Evolutionary conservation across 2,797 vertebrate genomes (phyloP), one percentile per base, ranked within the genome.

Genomic region (Choloepus didactylus): DNA sequence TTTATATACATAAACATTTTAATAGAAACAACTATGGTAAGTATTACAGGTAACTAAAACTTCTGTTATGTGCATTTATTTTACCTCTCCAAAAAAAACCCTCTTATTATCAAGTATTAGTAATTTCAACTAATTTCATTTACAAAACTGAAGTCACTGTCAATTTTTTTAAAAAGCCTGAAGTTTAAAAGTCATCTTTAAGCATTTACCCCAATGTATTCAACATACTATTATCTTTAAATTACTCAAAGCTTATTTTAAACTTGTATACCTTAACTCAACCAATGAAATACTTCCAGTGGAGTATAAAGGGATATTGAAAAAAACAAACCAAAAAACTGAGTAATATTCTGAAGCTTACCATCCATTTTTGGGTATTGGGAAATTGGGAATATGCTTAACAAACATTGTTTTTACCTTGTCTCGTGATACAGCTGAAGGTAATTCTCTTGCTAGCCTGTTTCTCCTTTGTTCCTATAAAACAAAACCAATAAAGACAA

Each of bases 401-500:
- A 60, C 51, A 96, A 90, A 29, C 5, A 66, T 12, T 23, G 2
- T 54, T 86, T 86, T 95, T 98, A 99, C 99, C 99, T 99, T 99
- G 96, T 99, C 99, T 98, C 99, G 98, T 91, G 99, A 98, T 66
- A 99, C 98, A 59, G 98, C 96, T 75, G 99, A 98, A 79, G 99
- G 99, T 64, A 99, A 94, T 91, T 99, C 99, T 98, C 99, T 98
- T 97, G 99, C 99, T 98, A 98, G 96, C 69, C 99, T 98, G 98
- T 99, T 99, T 96, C 99, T 99, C 97, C 99, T 99, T 96, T 99
- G 99, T 96, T 99, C 99, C 99, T 99, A 96, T 91, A 97, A 98
- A 98, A 92, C 56, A 96, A 84, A 84, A 97, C 90, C 7, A 77
- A 96, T 72, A 82, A 89, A 97, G 97, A 92, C 91, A 79, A 23